These are phyloP conservation scores for Phocoena sinus DNA, from an alignment of 2,113 vertebrate species.

Conservation along the genomic window DNA sequence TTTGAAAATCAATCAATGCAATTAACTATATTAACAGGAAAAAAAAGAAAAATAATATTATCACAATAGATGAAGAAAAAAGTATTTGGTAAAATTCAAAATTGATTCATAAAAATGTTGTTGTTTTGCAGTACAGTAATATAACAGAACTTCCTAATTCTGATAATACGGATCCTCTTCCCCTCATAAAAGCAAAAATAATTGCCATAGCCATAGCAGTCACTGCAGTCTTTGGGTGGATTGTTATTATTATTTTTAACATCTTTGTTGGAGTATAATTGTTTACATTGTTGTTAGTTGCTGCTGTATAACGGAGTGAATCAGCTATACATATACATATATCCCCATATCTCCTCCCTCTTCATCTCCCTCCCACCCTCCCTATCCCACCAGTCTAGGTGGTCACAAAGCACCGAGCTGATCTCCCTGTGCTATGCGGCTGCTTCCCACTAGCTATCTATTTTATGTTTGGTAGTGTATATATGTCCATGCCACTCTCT, in stretches of 20 bases:
- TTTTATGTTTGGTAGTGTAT: no score
- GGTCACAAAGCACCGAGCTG: no score
- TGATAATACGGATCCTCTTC: neutral
- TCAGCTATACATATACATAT: no score
- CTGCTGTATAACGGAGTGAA: no score
- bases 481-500: no score
- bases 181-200: neutral
- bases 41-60: neutral
- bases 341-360: no score
- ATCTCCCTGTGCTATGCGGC: no score
- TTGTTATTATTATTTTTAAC: conserved; percentile 35
- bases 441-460: no score
- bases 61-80: neutral
- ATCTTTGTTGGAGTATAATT: no score
- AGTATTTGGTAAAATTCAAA: neutral
- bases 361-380: no score
- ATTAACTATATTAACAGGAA: neutral
- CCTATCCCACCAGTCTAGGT: no score
- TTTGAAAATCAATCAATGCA: neutral
- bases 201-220: neutral
- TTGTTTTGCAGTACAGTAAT: neutral
- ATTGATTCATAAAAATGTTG: neutral
- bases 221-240: conserved; percentile 57
- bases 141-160: neutral
- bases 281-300: no score